These are phyloP conservation scores for Sylvilagus floridanus DNA, from an alignment of 2,797 vertebrate genomes.

Conservation along the genomic window DNA sequence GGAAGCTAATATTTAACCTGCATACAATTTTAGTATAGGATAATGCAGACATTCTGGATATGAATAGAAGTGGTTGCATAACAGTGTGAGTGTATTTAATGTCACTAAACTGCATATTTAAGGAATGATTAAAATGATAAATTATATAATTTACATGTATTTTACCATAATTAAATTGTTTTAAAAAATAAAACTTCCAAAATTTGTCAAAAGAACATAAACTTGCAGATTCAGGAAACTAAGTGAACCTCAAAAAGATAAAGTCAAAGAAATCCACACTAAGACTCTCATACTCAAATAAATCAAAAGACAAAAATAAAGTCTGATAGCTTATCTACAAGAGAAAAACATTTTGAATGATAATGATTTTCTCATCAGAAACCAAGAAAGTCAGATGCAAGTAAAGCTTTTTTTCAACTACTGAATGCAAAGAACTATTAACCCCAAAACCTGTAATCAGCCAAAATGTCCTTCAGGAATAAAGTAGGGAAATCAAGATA, in stretches of 20 bases:
- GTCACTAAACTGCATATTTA: neutral
- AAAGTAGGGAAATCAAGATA: neutral
- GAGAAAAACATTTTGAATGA: neutral
- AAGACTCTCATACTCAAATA: neutral
- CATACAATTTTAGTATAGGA: neutral
- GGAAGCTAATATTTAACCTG: neutral
- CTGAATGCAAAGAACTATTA: neutral
- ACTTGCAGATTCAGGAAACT: neutral
- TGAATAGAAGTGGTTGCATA: neutral
- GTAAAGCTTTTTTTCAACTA: neutral
- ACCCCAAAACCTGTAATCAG: neutral
- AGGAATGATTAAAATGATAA: neutral
- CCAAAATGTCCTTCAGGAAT: neutral
- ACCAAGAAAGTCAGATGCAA: neutral
- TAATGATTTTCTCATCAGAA: conserved; percentile 4
- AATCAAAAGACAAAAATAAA: neutral
- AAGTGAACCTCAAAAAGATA: neutral
- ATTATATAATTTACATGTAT: neutral
- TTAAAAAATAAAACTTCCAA: neutral
- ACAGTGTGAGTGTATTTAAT: neutral
- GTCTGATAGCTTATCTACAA: neutral
- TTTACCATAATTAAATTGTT: neutral
- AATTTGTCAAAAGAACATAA: neutral
- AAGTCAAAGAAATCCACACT: neutral
- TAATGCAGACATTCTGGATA: neutral